phyloP scores from a whole-genome alignment of 1,140 invertebrate genomes.

The Penaeus vannamei region DNA sequence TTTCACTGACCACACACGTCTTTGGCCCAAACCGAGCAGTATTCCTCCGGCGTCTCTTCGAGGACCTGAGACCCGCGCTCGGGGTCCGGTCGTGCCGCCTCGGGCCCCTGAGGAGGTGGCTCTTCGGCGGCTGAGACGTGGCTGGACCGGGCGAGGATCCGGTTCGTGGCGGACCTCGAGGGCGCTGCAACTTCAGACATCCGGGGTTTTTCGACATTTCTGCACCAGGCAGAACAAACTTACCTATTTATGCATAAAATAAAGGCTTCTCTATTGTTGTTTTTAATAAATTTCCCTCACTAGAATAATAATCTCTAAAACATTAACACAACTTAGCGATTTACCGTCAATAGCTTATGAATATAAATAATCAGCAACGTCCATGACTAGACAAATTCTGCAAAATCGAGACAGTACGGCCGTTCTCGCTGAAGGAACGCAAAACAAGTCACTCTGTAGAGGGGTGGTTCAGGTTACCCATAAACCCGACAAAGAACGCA shows the following conservation, averaged over 20 bases:
- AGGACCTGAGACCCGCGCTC: no score
- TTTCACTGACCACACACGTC: no score
- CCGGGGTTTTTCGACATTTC: slow-evolving; percentile 3
- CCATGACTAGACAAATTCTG: slow-evolving; percentile 16
- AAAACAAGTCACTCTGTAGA: neutral
- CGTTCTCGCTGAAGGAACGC: neutral
- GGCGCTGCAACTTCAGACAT: neutral
- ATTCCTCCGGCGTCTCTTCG: no score
- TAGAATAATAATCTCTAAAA: slow-evolving; percentile 41
- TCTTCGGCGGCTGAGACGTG: no score
- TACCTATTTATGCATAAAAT: neutral
- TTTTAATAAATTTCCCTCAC: slow-evolving; percentile 39
- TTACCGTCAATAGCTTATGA: neutral
- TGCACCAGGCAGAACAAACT: slow-evolving; percentile 45
- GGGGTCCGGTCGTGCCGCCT: no score
- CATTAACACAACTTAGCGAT: slow-evolving; percentile 35
- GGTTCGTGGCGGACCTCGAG: neutral
- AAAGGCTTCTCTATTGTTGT: slow-evolving; percentile 15
- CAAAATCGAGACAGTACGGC: neutral
- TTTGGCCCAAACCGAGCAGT: no score
- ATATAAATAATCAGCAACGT: slow-evolving; percentile 26
- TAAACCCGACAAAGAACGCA: no score
- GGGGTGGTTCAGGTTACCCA: no score
- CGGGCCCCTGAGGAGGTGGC: no score
- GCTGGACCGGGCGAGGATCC: neutral